Base-by-base conservation (phyloP, 2,797 vertebrate species). In the Enteromius trimaculatus region DNA sequence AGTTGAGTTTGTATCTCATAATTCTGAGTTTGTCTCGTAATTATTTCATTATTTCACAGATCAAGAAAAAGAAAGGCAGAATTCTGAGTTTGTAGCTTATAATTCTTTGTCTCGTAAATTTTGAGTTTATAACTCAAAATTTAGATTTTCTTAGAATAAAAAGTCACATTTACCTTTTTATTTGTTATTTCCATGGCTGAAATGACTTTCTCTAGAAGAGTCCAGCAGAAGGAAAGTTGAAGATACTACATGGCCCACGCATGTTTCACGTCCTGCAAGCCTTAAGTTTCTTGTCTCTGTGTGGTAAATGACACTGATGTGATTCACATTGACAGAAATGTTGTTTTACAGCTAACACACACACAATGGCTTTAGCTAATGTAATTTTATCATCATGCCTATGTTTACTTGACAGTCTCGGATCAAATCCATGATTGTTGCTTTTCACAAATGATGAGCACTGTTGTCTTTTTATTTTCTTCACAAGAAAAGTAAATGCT, bases 401-500 rank as follows among this genome's bases (percentile, higher is more conserved):
- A 76, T 81, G 84, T 86, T 84, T 70, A 79, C 79, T 82, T 75
- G 71, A 81, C 51, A 13, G 37, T 79, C 70, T 87, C 55, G 29
- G 83, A 75, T 88, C 80, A 51, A 34, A 74, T 68, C 82, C 83
- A 81, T 75, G 64, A 79, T 82, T 81, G 70, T 31, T 76, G 86
- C 87, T 84, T 84, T 85, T 34, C 77, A 85, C 77, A 84, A 76
- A 84, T 26, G 44, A 83, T 69, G 78, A 84, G 77, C 64, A 83
- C 79, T 77, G 65, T 49, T 85, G 66, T 65, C 69, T 79, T 42
- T 86, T 77, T 26, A 70, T 69, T 82, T 72, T 70, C 79, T 85
- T 79, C 42, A 70, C 72, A 66, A 77, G 68, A 77, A 76, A 84
- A 88, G 70, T 47, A 82, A 86, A 83, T 77, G 88, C 88, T 89